Evolutionary conservation across 2,888 invertebrate species (phyloP).

Genomic region (Papilio demoleus): DNA sequence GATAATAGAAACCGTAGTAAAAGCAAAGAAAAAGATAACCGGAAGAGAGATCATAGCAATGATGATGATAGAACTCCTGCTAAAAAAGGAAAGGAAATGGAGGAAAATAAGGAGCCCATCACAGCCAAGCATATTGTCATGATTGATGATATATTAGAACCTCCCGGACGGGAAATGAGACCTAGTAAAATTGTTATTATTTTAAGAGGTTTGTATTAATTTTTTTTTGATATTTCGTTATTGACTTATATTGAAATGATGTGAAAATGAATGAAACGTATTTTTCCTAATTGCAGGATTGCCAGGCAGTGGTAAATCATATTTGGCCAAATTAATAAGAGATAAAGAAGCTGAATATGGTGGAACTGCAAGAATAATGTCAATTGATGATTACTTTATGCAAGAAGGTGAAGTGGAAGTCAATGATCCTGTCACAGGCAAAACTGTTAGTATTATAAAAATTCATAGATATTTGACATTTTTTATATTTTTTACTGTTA

Average conservation of each 20-base stretch:
- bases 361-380: conserved; percentile 94
- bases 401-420: conserved; percentile 91
- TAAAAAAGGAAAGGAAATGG: conserved; percentile 59
- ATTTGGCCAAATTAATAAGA: conserved; percentile 94
- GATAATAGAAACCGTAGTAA: conserved; percentile 57
- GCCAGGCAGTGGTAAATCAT: conserved; percentile 97
- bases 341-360: conserved; percentile 92
- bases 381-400: conserved; percentile 98
- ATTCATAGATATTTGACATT: conserved; percentile 51
- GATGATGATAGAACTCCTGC: conserved; percentile 58
- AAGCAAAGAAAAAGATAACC: conserved; percentile 66
- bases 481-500: conserved; percentile 24
- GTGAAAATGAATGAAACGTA: too few relatives aligned
- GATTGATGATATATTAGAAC: conserved; percentile 92
- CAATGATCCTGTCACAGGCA: conserved; percentile 88
- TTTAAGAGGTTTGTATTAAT: conserved; percentile 85
- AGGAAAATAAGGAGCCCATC: conserved; percentile 47
- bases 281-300: conserved; percentile 79
- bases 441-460: conserved; percentile 74
- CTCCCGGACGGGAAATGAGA: conserved; percentile 91
- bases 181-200: conserved; percentile 94
- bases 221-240: too few relatives aligned
- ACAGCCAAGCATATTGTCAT: conserved; percentile 76
- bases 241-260: too few relatives aligned
- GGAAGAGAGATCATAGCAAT: conserved; percentile 67